Evolutionary conservation across 2,888 invertebrate species (phyloP), one percentile per base, ranked within the genome.

Genomic region (Xylophagus ater): DNA sequence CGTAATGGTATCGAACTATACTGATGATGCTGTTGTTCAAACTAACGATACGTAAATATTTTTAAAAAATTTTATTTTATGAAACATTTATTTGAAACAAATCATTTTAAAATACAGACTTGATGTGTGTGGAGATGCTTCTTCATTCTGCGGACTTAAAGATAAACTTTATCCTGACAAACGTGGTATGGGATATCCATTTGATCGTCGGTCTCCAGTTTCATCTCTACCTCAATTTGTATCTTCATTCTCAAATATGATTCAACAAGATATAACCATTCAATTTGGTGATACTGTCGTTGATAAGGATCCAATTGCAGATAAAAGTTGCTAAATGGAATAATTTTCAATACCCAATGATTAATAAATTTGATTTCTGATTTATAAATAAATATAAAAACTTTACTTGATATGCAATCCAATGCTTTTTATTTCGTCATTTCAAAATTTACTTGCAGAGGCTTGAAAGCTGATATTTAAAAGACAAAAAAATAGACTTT

Each of bases 1-100:
- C 58, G 78, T 73, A 28, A 85, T 85, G 83, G 68, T 86, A 41
- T 79, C 85, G 40, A 74, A 86, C 62, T 80, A 75, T 60, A 64
- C 61, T 3, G 71, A 73, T 7, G 86, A 86, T 46, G 44, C 50
- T 7, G 62, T 62, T n/a, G 45, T 53, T 17, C 57, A 59, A 45
- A 32, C 42, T 2, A 52, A 47, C 23, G 44, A 46, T n/a, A 31
- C 5, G 37, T 43, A 34, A 30, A 14, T 14, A 19, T 14, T 14
- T 14, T n/a, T n/a, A n/a, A n/a, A n/a, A n/a, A n/a, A n/a, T n/a
- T 17, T 18, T 17, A 12, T 4, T 4, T 3, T 13, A 19, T 10
- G 24, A 20, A 19, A 12, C 3, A 6, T 26, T 23, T 26, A 19
- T 32, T 14, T 19, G 20, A 2, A n/a, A 41, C 37, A 14, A n/a